Conservation (phyloP, 2,113 vertebrate species). For the Cheirogaleus medius region DNA sequence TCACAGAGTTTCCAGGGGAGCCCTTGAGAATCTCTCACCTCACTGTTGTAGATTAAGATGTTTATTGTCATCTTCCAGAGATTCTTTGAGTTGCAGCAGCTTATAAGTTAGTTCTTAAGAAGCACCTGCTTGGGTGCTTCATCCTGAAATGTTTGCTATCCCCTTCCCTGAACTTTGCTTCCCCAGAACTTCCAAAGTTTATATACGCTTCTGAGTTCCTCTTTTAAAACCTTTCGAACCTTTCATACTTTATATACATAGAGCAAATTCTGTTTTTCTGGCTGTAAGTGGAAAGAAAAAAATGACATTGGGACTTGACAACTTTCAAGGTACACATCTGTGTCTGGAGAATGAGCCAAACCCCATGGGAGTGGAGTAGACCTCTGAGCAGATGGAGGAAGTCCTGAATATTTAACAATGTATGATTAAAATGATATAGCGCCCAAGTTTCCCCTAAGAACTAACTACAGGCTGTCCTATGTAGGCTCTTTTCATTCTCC, state of each 20-base stretch:
- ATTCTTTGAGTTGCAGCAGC: not conserved
- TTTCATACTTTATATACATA: not conserved
- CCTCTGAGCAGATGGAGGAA: not conserved
- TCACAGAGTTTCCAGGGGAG: not conserved
- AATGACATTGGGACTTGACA: not conserved
- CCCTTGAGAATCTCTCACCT: not conserved
- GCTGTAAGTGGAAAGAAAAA: not conserved
- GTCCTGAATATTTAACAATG: not conserved
- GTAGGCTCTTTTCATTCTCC: not conserved
- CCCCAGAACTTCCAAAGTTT: not conserved
- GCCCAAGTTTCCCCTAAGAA: not conserved
- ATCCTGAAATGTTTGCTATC: not conserved
- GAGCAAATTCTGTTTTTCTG: constrained; percentile 2
- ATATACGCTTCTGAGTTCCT: not conserved
- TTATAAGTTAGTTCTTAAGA: not conserved
- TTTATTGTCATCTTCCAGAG: not conserved
- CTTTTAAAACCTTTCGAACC: not conserved
- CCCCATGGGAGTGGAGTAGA: not conserved
- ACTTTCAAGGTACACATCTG: not conserved
- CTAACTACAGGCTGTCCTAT: not conserved
- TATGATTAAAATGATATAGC: not conserved
- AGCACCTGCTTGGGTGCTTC: not conserved
- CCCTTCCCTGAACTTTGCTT: not conserved
- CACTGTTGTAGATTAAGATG: not conserved
- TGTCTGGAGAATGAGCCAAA: not conserved